Evolutionary conservation across 2,113 vertebrate genomes (phyloP), one percentile per base, ranked within the genome.

Genomic region (Lethenteron reissneri): DNA sequence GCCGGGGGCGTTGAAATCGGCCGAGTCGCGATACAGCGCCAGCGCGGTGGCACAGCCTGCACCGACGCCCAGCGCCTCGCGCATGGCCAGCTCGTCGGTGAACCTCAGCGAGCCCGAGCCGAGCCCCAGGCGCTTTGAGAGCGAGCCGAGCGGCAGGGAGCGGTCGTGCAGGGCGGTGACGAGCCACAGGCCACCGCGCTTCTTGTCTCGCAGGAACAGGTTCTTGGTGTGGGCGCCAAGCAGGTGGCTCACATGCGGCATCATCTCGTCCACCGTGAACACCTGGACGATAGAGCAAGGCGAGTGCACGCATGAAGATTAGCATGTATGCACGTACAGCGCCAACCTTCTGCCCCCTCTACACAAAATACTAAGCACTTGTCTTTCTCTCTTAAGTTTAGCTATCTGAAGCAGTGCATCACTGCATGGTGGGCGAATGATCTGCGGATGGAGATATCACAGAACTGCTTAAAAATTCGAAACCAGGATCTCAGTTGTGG

Each of bases 221-320:
- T 94, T 97, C 78, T 95, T 97, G 10, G 87, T 85, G 73, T 92
- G 81, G 3, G 77, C 85, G 13, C 89, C 90, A 64, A 78, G 81
- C 73, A 92, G 71, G 8, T 86, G 85, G 71, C 88, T 83, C 12
- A 95, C 80, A 1, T 97, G 84, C 12, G 83, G 84, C 89, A 95
- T 91, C 90, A 97, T 95, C 78, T 94, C 88, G 80, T 97, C 88
- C 74, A 95, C 85, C 1, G 88, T 94, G 77, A 94, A 90, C 69
- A 92, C 89, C 91, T 97, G 73, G 56, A 80, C 81, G 78, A 78
- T 10, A 77, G 0, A 74, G 8, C 58, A 69, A 9, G 57, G 64
- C 57, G 8, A n/a, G 19, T 69, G 15, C 25, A 25, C 11, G 58
- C 15, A 41, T 14, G 56, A 12, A n/a, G 57, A 41, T 57, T 56